Base-by-base conservation (phyloP, 2,888 invertebrate species). In the Villa cingulata region DNA sequence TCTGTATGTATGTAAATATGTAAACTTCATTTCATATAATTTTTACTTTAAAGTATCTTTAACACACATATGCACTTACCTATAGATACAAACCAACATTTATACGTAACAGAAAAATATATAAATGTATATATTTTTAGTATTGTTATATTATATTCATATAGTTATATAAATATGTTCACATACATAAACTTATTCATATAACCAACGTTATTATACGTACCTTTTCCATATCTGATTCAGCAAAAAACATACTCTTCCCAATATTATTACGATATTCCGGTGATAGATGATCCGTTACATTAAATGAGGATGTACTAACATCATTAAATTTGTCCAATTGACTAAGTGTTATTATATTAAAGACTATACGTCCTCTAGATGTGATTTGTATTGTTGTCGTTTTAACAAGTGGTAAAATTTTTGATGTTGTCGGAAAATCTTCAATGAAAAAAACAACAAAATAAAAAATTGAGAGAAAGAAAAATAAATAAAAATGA, bases 211-310 rank as follows among this genome's bases (percentile, higher is more conserved):
- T 23, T 23, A 7, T 32, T 12, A 9, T 32, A 2, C 29, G 61
- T 62, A 75, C 76, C 72, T 76, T 76, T 67, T 76, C 77, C 45
- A 74, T 71, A 62, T 76, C 75, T 46, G 74, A 74, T 58, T 76
- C 76, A 44, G 71, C 70, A 58, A 68, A 74, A 38, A 62, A 51
- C 49, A 70, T 54, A 61, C 71, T 54, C 70, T 72, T 37, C 68
- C 69, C 54, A 29, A 51, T 46, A 38, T 38, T 47, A 38, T 41
- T 50, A 32, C 72, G 67, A 62, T 74, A 75, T 61, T 76, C 76
- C 3, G 76, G 76, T 41, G 76, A 74, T 50, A 75, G 60, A 63
- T 74, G 75, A 19, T 72, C 70, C 19, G 61, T 56, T 38, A 67
- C 55, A 56, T 68, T 65, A 37, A 49, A 49, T 43, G 48, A 50